Evolutionary conservation across 1,140 invertebrate species (phyloP).

Genomic region (Ladona fulva): DNA sequence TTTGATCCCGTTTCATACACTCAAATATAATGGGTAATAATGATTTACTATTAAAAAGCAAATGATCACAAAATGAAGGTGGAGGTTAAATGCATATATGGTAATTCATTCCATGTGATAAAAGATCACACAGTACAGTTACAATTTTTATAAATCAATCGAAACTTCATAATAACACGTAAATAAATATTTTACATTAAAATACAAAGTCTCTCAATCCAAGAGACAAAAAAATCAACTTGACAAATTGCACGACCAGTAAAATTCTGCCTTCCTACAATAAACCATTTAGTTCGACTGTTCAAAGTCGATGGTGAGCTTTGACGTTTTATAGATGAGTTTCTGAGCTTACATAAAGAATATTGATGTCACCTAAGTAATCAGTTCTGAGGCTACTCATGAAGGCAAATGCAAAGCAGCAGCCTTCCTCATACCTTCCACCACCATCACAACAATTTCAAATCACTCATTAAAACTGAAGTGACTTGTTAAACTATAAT

Average conservation of each 20-base stretch:
- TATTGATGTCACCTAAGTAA: too few relatives aligned
- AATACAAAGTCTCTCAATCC: background rate
- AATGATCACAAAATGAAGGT: background rate
- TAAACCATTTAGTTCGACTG: too few relatives aligned
- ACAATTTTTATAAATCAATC: background rate
- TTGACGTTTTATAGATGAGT: too few relatives aligned
- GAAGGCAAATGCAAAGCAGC: background rate
- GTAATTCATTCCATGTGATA: background rate
- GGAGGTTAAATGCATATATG: background rate
- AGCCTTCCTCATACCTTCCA: background rate
- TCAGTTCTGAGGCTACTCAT: too few relatives aligned
- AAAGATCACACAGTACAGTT: background rate
- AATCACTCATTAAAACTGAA: background rate
- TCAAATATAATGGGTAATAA: constrained; percentile 3
- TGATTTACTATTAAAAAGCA: background rate
- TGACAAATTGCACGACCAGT: background rate
- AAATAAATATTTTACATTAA: constrained; percentile 11
- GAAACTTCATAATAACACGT: background rate
- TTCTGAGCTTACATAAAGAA: too few relatives aligned
- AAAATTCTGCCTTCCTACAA: too few relatives aligned
- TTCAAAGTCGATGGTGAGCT: too few relatives aligned
- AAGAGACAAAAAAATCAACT: background rate
- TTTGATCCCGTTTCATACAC: background rate
- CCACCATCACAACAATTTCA: background rate
- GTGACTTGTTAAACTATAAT: background rate